Evolutionary conservation across 2,113 vertebrate species (phyloP), one percentile per base, ranked within the genome.

Genomic region (Rhegmatorhina hoffmannsi): DNA sequence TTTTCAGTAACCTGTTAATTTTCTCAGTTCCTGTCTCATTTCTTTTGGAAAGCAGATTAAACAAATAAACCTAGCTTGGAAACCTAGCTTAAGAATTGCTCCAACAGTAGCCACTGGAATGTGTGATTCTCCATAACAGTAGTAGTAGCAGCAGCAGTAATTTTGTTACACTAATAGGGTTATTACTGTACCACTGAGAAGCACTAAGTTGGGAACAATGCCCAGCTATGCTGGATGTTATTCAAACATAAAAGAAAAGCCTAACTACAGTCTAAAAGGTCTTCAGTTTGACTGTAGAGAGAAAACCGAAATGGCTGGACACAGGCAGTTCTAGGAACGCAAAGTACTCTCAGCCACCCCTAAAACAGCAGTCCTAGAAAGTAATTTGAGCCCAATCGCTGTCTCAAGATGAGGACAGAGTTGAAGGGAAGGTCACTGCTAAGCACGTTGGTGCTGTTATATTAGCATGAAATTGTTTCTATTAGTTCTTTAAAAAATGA

Each of bases 1-100:
- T 75, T 91, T 77, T n/a, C n/a, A 53, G 4, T 43, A 81, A 64
- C 9, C 18, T 0, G 0, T 76, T 80, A 0, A 0, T 64, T 86
- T 10, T 2, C 1, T n/a, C 50, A 38, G 24, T 7, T 86, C 18
- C 52, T 55, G 13, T 46, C 15, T 82, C 23, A 44, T 85, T 88
- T 83, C 29, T 93, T 64, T 52, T 49, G n/a, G 67, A 79, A 92
- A 92, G 68, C 6, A 55, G 21, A 29, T 69, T 4, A 77, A 84
- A 40, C 13, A 81, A 89, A 55, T 28, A 43, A 58, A 33, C 43
- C 24, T 53, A 20, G 2, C 6, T 28, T 92, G 80, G 68, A 91
- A 94, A 59, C 11, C 2, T 16, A 17, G 17, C 1, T 53, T 58
- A 36, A 89, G n/a, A 43, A 58, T 31, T 59, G 25, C 33, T 90